Evolutionary conservation across 2,797 vertebrate species (phyloP).

Genomic region (Urosaurus nigricauda): DNA sequence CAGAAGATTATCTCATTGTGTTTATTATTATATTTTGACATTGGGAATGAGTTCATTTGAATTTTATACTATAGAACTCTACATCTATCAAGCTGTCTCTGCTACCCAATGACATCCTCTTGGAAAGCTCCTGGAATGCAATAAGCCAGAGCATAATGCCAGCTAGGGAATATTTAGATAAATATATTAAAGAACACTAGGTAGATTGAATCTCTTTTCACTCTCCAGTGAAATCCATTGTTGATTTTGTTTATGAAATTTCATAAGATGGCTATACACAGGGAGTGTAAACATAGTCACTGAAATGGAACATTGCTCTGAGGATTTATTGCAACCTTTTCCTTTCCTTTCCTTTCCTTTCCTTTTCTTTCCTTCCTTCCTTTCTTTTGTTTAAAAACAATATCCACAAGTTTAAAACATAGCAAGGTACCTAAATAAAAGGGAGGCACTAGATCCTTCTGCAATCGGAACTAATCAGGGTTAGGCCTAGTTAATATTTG

Average conservation of each 20-base stretch:
- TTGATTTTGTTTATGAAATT: constrained; percentile 12
- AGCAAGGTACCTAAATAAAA: background rate
- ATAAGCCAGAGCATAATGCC: background rate
- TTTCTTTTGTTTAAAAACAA: background rate
- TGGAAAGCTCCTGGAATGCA: background rate
- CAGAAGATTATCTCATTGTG: background rate
- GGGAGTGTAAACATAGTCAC: background rate
- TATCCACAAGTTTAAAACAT: background rate
- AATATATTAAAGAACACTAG: background rate
- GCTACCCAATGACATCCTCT: background rate
- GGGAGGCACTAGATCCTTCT: too few relatives aligned
- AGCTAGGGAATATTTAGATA: background rate
- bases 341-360: too few relatives aligned
- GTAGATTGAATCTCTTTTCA: background rate
- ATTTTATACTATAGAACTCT: background rate
- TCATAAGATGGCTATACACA: rapidly evolving
- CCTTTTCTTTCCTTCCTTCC: too few relatives aligned
- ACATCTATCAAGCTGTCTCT: background rate
- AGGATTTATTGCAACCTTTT: background rate
- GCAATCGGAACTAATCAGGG: too few relatives aligned
- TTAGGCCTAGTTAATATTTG: too few relatives aligned
- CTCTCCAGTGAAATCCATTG: background rate
- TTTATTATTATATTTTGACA: background rate
- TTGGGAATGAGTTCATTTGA: background rate
- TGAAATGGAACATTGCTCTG: background rate